Conservation (phyloP, 2,888 invertebrate species). For the Dexiosoma caninum region DNA sequence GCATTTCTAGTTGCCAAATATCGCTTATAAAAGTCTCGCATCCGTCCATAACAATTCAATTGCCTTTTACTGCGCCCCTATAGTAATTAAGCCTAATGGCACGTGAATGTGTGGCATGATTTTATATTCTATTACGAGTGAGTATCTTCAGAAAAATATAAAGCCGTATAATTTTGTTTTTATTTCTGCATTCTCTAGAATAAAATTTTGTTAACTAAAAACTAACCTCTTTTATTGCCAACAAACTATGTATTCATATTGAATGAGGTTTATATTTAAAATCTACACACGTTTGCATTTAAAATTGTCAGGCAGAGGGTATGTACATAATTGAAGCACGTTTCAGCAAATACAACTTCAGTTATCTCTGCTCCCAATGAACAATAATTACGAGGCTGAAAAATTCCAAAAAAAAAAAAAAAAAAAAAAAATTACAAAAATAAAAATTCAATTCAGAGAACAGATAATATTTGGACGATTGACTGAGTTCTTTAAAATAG, state of each 20-base stretch:
- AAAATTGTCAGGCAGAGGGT: not conserved
- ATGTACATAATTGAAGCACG: slow-evolving; percentile 40
- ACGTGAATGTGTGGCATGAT: too few species aligned
- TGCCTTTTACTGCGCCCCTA: too few species aligned
- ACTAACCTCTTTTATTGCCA: not conserved
- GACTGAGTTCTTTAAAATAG: too few species aligned
- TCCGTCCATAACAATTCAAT: too few species aligned
- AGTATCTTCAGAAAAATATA: too few species aligned
- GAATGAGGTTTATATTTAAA: not conserved
- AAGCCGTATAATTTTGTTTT: too few species aligned
- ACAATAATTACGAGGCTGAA: not conserved
- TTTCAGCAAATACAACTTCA: slow-evolving; percentile 26
- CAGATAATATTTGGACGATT: not conserved
- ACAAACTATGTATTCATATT: too few species aligned
- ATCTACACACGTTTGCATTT: not conserved
- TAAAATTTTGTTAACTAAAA: not conserved
- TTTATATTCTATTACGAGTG: too few species aligned
- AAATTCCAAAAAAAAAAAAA: not conserved
- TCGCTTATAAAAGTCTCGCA: too few species aligned
- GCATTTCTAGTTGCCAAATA: too few species aligned
- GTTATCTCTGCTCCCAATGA: not conserved
- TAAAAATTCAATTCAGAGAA: not conserved
- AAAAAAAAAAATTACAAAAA: not conserved
- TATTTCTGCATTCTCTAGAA: too few species aligned
- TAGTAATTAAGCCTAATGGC: too few species aligned